Base-by-base conservation (phyloP, 1,140 invertebrate genomes). In the Drosophila trapezifrons region DNA sequence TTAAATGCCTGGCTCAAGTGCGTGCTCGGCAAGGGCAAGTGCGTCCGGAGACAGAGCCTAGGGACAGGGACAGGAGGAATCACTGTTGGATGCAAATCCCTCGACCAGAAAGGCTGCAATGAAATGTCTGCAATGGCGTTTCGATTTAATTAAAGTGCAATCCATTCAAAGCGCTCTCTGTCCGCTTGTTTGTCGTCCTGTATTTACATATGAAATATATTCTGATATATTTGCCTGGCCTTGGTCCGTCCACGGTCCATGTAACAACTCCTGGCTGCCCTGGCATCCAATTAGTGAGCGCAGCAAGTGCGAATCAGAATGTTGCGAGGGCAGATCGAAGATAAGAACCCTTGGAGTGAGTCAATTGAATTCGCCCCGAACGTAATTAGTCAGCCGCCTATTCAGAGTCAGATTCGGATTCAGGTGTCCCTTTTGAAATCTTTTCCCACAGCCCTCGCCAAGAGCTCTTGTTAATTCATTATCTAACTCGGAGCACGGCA, bases 71-170 rank as follows among this genome's bases (percentile, higher is more conserved):
- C 0, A 18, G 13, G 18, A 32, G 43, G 17, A 66, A 45, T 65
- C 38, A 22, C 18, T 45, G 29, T 43, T 1, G 18, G 6, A 22
- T 65, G 46, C 35, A 43, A 65, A 43, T 65, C 37, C 46, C 37
- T 27, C 20, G 37, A 27, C 27, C 60, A 29, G 18, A 49, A 37
- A 35, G 60, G 32, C 35, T 54, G 51, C 51, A 54, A 3, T 43
- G 12, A 64, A 45, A 32, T 38, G 35, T 7, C 51, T 43, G 12
- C 58, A 45, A 32, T 38, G 35, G 9, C 51, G 20, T 42, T 71
- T 71, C 69, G 27, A 71, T 58, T 71, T 71, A 58, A 71, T 75
- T 74, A 54, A 73, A 62, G 32, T 73, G 70, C 70, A 73, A 35
- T 62, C 32, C 38, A 72, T 72, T 71, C 38, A 73, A 27, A 49